A percentile compares a stretch with the other conserved stretches of the same genome.
Evolutionary conservation across 2,797 vertebrate genomes (phyloP).

Genomic region (Sphenopsis melanotis): DNA sequence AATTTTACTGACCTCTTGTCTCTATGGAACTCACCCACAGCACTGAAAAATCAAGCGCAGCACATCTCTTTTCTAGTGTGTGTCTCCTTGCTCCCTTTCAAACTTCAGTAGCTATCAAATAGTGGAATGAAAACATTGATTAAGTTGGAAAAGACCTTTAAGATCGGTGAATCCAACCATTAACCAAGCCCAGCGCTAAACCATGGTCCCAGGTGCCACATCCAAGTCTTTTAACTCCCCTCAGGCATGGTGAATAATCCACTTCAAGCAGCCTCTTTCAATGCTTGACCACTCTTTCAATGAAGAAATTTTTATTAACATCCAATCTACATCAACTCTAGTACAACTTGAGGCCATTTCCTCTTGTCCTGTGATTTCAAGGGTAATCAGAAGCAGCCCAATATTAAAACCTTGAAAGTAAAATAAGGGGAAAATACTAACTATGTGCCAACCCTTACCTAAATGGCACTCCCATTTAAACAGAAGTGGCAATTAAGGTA

Average conservation of each 20-base stretch:
- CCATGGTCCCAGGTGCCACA: not conserved
- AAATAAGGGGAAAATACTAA: not conserved
- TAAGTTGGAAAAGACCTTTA: not conserved
- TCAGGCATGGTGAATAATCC: not conserved
- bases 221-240: not conserved
- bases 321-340: not conserved
- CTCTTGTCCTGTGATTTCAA: not conserved
- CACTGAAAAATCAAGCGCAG: not conserved
- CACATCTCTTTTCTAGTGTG: not conserved
- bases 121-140: not conserved
- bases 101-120: not conserved
- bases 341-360: fast-evolving
- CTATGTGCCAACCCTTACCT: fast-evolving
- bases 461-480: not conserved
- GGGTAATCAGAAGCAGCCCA: not conserved
- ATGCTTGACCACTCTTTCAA: not conserved
- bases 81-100: fast-evolving
- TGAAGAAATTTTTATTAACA: not conserved
- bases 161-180: not conserved
- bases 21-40: not conserved
- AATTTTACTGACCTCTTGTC: not conserved
- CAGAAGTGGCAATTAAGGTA: not conserved
- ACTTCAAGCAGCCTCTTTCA: not conserved
- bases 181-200: not conserved
- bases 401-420: not conserved